Base-by-base conservation (phyloP, 1,140 invertebrate species). In the Limonius californicus region DNA sequence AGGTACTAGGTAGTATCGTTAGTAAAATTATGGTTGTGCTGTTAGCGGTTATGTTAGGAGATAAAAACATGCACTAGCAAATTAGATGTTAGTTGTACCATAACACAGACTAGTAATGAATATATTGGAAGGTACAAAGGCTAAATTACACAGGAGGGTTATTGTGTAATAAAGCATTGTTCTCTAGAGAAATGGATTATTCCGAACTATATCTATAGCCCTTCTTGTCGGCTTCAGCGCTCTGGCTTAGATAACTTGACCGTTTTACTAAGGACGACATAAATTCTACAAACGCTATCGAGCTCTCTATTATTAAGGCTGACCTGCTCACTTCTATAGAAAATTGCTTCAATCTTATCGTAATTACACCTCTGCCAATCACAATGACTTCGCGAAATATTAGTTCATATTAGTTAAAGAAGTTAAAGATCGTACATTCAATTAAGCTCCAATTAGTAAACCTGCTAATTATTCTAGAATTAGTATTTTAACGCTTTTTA, bases 81-180 rank as follows among this genome's bases (percentile, higher is more conserved):
- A 50, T 50, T 50, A 50, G 45, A 50, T 50, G 45, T 50, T 50
- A 50, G 45, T 50, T 50, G 45, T 50, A 50, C 15, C 12, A 50
- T 61, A 61, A 45, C 47, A 56, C 45, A 64, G 68, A 70, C 71
- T 70, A 72, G 69, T 72, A 72, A 72, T 72, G 70, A 68, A 68
- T 72, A 70, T 74, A 74, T 74, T 67, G 70, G 70, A 71, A 72
- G 66, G 69, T 73, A 72, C 27, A 75, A 68, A 71, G 68, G 72
- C 70, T 74, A 73, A 75, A 73, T 75, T 74, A 71, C 70, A 67
- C 67, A 70, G 66, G 64, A 71, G 71, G 74, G 71, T 74, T 73
- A 74, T 74, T 73, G 72, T 73, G 69, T 75, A 73, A 73, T 75
- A 74, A 74, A 71, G 72, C 74, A 75, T 75, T 75, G 72, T 75